Base-by-base conservation (phyloP, 2,888 invertebrate genomes). In the Gymnocheta viridis region DNA sequence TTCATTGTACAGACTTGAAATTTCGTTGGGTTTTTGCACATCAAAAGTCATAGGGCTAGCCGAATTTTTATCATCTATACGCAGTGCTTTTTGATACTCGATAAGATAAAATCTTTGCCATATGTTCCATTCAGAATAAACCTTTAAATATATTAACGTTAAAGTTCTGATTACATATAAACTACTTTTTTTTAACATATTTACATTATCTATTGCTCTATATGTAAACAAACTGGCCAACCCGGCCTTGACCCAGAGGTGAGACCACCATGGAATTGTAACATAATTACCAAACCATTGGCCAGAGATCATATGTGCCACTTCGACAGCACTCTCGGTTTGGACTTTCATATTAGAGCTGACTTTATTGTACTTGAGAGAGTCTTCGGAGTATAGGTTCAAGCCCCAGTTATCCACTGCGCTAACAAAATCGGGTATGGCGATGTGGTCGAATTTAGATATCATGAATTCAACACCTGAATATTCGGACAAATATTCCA, bases 341-440 rank as follows among this genome's bases (percentile, higher is more conserved):
- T 90, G 88, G 0, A 89, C 90, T 29, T 81, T 87, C 0, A 86
- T 82, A 2, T 91, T 89, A 0, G 91, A 90, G 5, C 86, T 89
- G 9, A 86, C 79, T 0, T 86, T 73, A 67, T 90, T 89, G 74
- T 89, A 91, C 7, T 91, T 79, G 66, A 92, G 5, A 79, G 88
- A 90, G 70, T 89, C 89, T 85, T 92, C 91, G 2, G 91, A 89
- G 73, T 92, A 92, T 2, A 96, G 96, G 32, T 97, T 95, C 51
- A 98, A 91, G 9, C 98, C 98, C 97, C 98, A 98, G 90, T 98
- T 98, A 90, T 98, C 98, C 97, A 98, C 98, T 0, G 14, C 58
- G 3, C 2, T 5, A 6, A 14, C 93, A 88, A 97, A 97, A 87
- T 97, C 96, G 0, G 97, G 96, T 9, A 98, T 94, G 0, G 96